Percentiles rank a stretch among this genome's conserved stretches.
These are phyloP conservation scores for Petaurus breviceps DNA, from an alignment of 2,113 vertebrate species.

Conservation along the genomic window DNA sequence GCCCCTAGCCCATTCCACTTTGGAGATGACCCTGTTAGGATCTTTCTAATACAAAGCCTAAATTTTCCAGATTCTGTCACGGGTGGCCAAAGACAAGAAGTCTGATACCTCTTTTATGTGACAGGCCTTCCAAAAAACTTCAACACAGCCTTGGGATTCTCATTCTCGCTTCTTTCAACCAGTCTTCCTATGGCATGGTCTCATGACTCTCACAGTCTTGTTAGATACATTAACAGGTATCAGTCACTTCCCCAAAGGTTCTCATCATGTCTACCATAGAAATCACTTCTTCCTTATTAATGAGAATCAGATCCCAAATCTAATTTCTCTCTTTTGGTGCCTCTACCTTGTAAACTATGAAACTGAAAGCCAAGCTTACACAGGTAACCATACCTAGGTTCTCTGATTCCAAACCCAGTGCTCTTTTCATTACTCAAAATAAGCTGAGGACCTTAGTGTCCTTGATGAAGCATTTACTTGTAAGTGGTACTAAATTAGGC, in stretches of 20 bases:
- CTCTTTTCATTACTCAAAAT: neutral
- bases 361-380: neutral
- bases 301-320: neutral
- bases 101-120: neutral
- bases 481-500: neutral
- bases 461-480: neutral
- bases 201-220: neutral
- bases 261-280: neutral
- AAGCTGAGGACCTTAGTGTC: neutral
- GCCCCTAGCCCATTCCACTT: neutral
- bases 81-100: neutral
- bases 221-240: neutral
- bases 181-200: neutral
- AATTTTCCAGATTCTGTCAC: neutral
- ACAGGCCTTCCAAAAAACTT: neutral
- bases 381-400: neutral
- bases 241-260: neutral
- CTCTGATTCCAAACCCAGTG: neutral
- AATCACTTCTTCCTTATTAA: neutral
- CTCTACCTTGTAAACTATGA: neutral
- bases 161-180: neutral
- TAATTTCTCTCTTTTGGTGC: neutral
- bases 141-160: neutral
- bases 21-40: neutral
- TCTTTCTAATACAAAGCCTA: neutral